phyloP scores from a whole-genome alignment of 1,140 invertebrate species.

The Caerostris darwini region DNA sequence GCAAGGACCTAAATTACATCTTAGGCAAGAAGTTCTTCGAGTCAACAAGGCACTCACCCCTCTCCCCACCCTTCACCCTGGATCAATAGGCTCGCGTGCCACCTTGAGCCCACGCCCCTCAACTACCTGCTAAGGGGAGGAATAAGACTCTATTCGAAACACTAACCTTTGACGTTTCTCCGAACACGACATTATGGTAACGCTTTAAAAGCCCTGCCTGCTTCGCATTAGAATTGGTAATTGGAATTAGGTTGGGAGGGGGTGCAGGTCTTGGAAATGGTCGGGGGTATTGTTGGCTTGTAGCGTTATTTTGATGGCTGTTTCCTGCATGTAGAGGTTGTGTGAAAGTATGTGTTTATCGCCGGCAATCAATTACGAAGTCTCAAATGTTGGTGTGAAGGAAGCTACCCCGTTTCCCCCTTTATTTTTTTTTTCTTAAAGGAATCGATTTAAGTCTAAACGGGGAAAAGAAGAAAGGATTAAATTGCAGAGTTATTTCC shows the following conservation, averaged over 20 bases:
- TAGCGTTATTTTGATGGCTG: not conserved
- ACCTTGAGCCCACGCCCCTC: not conserved
- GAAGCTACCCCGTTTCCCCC: not conserved
- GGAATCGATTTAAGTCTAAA: too few relatives aligned
- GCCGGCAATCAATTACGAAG: not conserved
- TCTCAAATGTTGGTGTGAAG: not conserved
- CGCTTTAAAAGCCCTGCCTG: conserved; percentile 16
- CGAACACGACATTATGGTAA: conserved; percentile 5
- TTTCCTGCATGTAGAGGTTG: not conserved
- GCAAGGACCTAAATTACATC: too few relatives aligned
- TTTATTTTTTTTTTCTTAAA: not conserved
- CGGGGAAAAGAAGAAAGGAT: too few relatives aligned
- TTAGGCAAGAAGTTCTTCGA: not conserved
- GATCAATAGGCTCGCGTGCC: conserved; percentile 22
- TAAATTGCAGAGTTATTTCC: too few relatives aligned
- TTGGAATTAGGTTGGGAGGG: not conserved
- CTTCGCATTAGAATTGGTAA: conserved; percentile 34
- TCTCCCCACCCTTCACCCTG: not conserved
- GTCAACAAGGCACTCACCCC: not conserved
- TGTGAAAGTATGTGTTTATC: not conserved
- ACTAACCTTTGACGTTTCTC: conserved; percentile 29
- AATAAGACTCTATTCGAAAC: conserved; percentile 3
- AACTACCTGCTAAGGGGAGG: conserved; percentile 12
- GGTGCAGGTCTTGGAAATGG: not conserved
- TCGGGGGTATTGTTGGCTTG: not conserved